Percentiles rank a stretch among this genome's conserved stretches.
Conservation (phyloP, 1,140 invertebrate genomes). For the Chironomus striatipennis region DNA sequence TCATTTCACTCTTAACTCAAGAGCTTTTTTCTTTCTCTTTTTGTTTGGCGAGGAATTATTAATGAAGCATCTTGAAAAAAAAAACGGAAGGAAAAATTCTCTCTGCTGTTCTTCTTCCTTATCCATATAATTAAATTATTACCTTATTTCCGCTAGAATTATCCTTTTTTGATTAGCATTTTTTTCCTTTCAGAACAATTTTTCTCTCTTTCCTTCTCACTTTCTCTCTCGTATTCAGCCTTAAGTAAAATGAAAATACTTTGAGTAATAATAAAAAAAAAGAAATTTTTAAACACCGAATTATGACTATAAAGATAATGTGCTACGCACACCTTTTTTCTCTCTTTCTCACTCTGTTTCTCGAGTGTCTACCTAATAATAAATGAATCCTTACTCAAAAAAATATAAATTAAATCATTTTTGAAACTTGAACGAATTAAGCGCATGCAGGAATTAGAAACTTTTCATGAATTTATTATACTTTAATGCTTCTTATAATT, state of each 20-base stretch:
- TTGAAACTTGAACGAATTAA: no score
- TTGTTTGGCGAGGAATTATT: conserved; percentile 4
- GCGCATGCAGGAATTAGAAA: no score
- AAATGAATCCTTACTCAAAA: no score
- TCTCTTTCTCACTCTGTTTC: neutral
- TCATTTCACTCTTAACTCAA: neutral
- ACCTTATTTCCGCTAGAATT: neutral
- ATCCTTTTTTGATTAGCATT: conserved; percentile 18
- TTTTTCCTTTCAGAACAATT: neutral
- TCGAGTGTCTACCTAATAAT: neutral
- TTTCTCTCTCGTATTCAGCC: no score
- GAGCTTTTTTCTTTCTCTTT: neutral
- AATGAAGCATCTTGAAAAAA: conserved; percentile 1
- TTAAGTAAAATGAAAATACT: no score
- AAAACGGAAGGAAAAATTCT: neutral
- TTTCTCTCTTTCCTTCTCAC: no score
- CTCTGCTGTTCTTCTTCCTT: no score
- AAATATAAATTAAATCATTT: no score
- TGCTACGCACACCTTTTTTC: neutral
- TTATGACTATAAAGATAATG: neutral
- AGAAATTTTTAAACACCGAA: neutral
- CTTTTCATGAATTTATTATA: no score
- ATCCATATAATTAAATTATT: conserved; percentile 19
- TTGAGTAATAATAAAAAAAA: neutral
- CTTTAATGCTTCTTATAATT: no score